Conservation (phyloP, 2,888 invertebrate genomes). For the Octonoba sinensis region DNA sequence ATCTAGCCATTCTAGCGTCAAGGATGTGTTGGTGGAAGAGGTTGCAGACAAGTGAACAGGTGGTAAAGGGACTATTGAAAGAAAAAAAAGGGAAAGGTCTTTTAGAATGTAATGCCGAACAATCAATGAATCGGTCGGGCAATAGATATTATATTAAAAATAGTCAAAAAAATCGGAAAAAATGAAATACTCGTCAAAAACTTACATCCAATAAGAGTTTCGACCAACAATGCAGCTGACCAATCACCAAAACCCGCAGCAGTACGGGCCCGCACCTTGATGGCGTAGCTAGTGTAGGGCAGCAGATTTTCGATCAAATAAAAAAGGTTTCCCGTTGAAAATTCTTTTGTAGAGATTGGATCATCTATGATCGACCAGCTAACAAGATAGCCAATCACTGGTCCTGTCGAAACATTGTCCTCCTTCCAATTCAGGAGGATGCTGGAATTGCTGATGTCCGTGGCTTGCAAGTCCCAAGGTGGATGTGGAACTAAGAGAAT, state of each 20-base stretch:
- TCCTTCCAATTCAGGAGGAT: slow-evolving; percentile 22
- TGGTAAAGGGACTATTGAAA: slow-evolving; percentile 21
- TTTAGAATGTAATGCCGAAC: no score
- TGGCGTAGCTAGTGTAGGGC: slow-evolving; percentile 16
- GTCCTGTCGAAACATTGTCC: slow-evolving; percentile 10
- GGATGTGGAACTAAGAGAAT: slow-evolving; percentile 25
- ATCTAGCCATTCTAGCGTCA: slow-evolving; percentile 17
- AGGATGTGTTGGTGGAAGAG: slow-evolving; percentile 3
- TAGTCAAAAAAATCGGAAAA: no score
- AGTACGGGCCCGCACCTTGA: slow-evolving; percentile 19
- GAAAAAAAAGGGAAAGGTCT: no score
- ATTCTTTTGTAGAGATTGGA: neutral
- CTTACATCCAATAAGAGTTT: slow-evolving; percentile 38
- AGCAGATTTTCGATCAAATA: neutral
- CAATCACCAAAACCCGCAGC: slow-evolving; percentile 18
- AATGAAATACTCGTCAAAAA: neutral
- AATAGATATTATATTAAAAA: no score
- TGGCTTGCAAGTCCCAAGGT: neutral
- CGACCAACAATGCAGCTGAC: neutral
- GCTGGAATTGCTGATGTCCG: neutral
- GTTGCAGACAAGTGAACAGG: neutral
- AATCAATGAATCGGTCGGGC: no score
- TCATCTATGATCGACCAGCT: neutral
- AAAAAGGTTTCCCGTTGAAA: neutral
- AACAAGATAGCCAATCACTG: neutral